Percentiles rank a stretch among this genome's conserved stretches.
Evolutionary conservation across 2,888 invertebrate species (phyloP).

Genomic region (Lamproptera curius): DNA sequence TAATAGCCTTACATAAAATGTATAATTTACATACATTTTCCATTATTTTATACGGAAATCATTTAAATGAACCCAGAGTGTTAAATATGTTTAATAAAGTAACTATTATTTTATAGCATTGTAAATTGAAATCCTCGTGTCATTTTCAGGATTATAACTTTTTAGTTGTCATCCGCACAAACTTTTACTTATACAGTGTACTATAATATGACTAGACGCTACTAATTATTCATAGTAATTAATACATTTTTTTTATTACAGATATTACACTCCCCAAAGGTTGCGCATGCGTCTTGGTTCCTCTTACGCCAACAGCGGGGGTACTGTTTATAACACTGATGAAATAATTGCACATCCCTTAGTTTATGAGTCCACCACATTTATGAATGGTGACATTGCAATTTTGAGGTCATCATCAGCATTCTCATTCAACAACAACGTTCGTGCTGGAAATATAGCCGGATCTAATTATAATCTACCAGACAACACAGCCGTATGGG

Average conservation of each 20-base stretch:
- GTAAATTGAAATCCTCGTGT: no score
- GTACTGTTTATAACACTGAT: conserved; percentile 28
- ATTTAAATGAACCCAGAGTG: no score
- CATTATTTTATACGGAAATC: no score
- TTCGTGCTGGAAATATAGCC: conserved; percentile 31
- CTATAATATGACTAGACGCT: no score
- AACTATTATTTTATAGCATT: no score
- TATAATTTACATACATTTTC: not conserved
- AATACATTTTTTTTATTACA: conserved; percentile 24
- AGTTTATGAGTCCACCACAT: conserved; percentile 37
- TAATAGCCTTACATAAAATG: not conserved
- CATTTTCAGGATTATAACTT: no score
- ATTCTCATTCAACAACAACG: conserved; percentile 24
- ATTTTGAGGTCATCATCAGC: conserved; percentile 34
- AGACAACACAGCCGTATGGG: conserved; percentile 37
- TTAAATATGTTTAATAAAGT: no score
- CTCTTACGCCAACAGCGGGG: conserved; percentile 43
- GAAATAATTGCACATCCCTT: conserved; percentile 38
- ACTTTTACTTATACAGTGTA: no score
- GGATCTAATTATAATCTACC: conserved; percentile 32
- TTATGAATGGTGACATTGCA: conserved; percentile 47
- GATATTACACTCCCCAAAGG: conserved; percentile 29
- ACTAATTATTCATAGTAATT: no score
- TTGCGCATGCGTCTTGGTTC: conserved; percentile 49
- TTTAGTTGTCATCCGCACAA: no score